Evolutionary conservation across 2,113 vertebrate species (phyloP).

Genomic region (Ophthalmolycus amberensis): DNA sequence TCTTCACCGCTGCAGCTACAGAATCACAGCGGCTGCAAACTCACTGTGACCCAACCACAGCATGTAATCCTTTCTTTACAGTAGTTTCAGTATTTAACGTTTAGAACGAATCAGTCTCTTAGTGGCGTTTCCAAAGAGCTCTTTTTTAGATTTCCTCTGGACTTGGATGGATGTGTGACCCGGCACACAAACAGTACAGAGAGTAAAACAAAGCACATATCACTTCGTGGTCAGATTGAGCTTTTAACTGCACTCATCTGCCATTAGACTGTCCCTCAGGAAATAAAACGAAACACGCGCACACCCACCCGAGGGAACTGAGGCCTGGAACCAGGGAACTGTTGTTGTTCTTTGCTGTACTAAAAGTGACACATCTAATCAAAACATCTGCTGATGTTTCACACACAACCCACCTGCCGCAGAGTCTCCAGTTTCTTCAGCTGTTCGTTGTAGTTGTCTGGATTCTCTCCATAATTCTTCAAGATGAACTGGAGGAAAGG

Average conservation of each 20-base stretch:
- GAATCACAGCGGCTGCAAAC: neutral
- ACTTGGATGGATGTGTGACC: neutral
- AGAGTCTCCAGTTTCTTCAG: slow-evolving; percentile 95
- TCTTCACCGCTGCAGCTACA: neutral
- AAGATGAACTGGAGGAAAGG: slow-evolving; percentile 88
- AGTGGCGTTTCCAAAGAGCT: neutral
- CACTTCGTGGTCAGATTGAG: neutral
- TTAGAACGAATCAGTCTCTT: neutral
- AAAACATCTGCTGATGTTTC: neutral
- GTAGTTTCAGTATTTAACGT: neutral
- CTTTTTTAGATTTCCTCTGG: neutral
- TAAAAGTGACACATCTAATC: neutral
- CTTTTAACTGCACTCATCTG: neutral
- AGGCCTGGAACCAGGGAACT: no score
- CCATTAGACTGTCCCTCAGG: neutral
- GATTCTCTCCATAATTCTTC: slow-evolving; percentile 97
- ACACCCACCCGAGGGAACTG: no score
- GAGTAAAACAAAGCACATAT: neutral
- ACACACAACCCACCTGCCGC: slow-evolving; percentile 85
- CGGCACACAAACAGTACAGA: neutral
- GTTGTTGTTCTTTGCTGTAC: neutral
- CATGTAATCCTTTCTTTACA: neutral
- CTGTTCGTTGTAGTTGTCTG: slow-evolving; percentile 95
- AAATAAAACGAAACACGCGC: neutral
- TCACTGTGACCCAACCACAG: neutral